These are phyloP conservation scores for Drosophila parthenogenetica DNA, from an alignment of 2,888 invertebrate genomes.

Conservation along the genomic window DNA sequence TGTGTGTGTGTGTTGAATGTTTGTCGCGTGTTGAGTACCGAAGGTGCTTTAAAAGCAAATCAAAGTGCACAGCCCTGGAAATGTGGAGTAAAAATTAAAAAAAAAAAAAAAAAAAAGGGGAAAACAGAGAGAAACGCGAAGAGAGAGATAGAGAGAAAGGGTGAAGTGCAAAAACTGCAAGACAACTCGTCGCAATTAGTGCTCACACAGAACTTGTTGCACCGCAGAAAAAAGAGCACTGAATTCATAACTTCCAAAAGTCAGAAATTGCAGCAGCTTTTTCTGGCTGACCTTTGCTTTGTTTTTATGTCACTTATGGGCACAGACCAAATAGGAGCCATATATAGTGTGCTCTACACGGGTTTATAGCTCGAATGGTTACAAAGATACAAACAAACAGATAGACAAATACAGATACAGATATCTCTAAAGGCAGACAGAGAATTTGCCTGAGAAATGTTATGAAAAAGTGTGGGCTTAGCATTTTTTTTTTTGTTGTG, in stretches of 20 bases:
- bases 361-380: slow-evolving; percentile 14
- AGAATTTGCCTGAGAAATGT: slow-evolving; percentile 3
- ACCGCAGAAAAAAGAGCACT: slow-evolving; percentile 44
- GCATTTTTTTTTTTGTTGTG: slow-evolving; percentile 36
- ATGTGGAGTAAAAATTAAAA: slow-evolving; percentile 21
- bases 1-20: slow-evolving; percentile 19
- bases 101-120: neutral
- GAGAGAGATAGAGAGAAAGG: neutral
- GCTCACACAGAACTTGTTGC: slow-evolving; percentile 61
- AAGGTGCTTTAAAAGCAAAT: slow-evolving; percentile 51
- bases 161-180: neutral
- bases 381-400: neutral
- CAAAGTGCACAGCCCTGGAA: slow-evolving; percentile 65
- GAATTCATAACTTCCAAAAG: slow-evolving; percentile 14
- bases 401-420: neutral
- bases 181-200: slow-evolving; percentile 10
- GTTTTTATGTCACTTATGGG: neutral
- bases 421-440: neutral
- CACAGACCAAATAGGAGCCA: slow-evolving; percentile 34
- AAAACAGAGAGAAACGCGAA: neutral
- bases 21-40: slow-evolving; percentile 52
- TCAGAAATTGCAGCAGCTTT: slow-evolving; percentile 2
- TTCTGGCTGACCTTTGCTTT: neutral
- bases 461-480: slow-evolving; percentile 6
- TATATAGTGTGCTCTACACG: slow-evolving; percentile 40